Evolutionary conservation across 1,140 invertebrate species (phyloP).

Genomic region (Drosophila persimilis): DNA sequence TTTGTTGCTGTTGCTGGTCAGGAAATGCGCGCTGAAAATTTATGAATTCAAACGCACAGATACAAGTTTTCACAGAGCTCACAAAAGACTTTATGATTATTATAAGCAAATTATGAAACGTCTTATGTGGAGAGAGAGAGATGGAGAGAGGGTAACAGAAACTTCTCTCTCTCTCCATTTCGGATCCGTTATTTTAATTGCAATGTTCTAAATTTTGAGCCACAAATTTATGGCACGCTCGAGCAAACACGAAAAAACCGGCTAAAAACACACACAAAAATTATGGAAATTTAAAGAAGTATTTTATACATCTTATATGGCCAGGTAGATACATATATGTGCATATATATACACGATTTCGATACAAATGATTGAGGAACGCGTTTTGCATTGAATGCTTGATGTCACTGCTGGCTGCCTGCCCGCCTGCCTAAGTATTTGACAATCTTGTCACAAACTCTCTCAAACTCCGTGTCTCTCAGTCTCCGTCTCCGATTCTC

Average conservation of each 20-base stretch:
- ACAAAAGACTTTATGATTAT: constrained; percentile 2
- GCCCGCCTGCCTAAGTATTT: constrained; percentile 49
- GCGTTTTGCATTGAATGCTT: constrained; percentile 62
- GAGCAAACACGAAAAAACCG: constrained; percentile 28
- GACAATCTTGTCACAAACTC: constrained; percentile 70
- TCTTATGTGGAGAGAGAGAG: constrained; percentile 2
- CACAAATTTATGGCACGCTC: constrained; percentile 40
- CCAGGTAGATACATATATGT: neutral
- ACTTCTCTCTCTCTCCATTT: neutral
- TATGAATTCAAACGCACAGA: constrained; percentile 36
- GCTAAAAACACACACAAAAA: constrained; percentile 23
- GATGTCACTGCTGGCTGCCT: constrained; percentile 32
- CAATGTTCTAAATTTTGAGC: constrained; percentile 57
- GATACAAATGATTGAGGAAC: constrained; percentile 29
- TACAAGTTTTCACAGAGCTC: constrained; percentile 5
- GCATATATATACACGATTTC: constrained; percentile 3
- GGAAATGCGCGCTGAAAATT: constrained; percentile 38
- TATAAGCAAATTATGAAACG: constrained; percentile 23
- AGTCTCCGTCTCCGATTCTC: constrained; percentile 6
- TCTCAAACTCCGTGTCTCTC: constrained; percentile 2
- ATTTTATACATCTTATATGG: constrained; percentile 29
- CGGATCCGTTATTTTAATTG: constrained; percentile 56
- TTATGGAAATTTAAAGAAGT: constrained; percentile 48
- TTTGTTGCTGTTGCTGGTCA: constrained; percentile 11
- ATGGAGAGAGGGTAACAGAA: constrained; percentile 15